These are phyloP conservation scores for Oreonectes daqikongensis DNA, from an alignment of 2,797 vertebrate species.

Conservation along the genomic window DNA sequence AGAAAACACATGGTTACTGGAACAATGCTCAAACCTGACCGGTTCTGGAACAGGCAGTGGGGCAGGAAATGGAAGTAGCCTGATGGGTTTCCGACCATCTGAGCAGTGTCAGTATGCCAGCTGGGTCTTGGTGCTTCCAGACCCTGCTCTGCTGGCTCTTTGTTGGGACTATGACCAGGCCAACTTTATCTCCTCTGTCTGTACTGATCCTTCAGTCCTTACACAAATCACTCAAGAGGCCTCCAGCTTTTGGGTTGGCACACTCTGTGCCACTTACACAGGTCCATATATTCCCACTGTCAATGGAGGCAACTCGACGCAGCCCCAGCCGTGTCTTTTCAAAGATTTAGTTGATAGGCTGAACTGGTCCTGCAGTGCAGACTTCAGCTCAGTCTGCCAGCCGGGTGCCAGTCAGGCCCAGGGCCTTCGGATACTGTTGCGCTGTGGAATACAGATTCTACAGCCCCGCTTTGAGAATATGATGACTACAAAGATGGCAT, in stretches of 20 bases:
- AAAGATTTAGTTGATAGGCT: constrained; percentile 66
- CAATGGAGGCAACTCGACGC: constrained; percentile 20
- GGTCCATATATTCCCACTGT: constrained; percentile 8
- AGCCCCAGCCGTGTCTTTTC: constrained; percentile 62
- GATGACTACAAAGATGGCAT: constrained; percentile 60
- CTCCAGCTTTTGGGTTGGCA: constrained; percentile 72
- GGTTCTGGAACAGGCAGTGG: constrained; percentile 30
- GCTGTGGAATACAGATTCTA: constrained; percentile 72
- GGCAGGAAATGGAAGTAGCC: background rate
- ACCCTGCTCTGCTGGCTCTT: constrained; percentile 66
- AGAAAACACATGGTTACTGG: constrained; percentile 78
- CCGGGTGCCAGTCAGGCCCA: constrained; percentile 61
- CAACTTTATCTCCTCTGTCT: constrained; percentile 72
- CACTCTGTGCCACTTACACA: constrained; percentile 69
- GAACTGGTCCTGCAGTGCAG: constrained; percentile 75
- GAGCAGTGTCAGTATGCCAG: constrained; percentile 74
- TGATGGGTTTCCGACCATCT: constrained; percentile 60
- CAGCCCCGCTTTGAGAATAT: constrained; percentile 61
- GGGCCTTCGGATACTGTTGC: constrained; percentile 68
- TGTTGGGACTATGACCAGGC: constrained; percentile 80
- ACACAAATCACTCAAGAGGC: constrained; percentile 66
- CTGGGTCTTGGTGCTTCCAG: constrained; percentile 71
- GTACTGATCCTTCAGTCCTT: constrained; percentile 64
- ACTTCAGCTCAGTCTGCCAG: constrained; percentile 69
- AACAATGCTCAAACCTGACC: constrained; percentile 71